A percentile compares a stretch with the other conserved stretches of the same genome.
Evolutionary conservation across 2,888 invertebrate species (phyloP).

Genomic region (Nomada fabriciana): DNA sequence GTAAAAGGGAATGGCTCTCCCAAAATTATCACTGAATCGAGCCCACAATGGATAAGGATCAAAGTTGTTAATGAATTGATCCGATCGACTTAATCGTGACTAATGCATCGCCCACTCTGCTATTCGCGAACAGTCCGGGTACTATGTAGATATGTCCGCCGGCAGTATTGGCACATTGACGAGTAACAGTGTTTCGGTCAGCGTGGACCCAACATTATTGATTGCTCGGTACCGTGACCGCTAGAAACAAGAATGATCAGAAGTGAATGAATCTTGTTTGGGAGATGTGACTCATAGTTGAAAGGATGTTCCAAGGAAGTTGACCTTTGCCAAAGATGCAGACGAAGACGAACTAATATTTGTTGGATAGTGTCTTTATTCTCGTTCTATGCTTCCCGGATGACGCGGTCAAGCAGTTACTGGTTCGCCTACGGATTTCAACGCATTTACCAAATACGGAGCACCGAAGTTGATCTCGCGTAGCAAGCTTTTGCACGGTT

Average conservation of each 20-base stretch:
- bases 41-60: too few species aligned
- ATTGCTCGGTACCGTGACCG: neutral
- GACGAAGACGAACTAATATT: constrained; percentile 4
- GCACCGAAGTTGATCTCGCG: constrained; percentile 65
- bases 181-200: too few species aligned
- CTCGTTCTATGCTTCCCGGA: constrained; percentile 56
- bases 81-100: neutral
- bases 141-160: too few species aligned
- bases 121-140: too few species aligned
- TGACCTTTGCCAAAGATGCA: constrained; percentile 1
- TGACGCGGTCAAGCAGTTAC: constrained; percentile 73
- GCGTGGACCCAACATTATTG: too few species aligned
- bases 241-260: neutral
- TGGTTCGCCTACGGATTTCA: constrained; percentile 80
- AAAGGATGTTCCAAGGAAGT: constrained; percentile 17
- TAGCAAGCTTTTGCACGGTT: constrained; percentile 51
- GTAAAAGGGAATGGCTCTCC: neutral
- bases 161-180: too few species aligned
- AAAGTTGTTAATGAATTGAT: neutral
- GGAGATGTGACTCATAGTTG: constrained; percentile 25
- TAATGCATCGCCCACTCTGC: too few species aligned
- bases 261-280: constrained; percentile 17
- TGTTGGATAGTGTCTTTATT: neutral
- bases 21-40: neutral
- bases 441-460: constrained; percentile 81